phyloP scores from a whole-genome alignment of 2,113 vertebrate genomes.

The Rafetus swinhoei region DNA sequence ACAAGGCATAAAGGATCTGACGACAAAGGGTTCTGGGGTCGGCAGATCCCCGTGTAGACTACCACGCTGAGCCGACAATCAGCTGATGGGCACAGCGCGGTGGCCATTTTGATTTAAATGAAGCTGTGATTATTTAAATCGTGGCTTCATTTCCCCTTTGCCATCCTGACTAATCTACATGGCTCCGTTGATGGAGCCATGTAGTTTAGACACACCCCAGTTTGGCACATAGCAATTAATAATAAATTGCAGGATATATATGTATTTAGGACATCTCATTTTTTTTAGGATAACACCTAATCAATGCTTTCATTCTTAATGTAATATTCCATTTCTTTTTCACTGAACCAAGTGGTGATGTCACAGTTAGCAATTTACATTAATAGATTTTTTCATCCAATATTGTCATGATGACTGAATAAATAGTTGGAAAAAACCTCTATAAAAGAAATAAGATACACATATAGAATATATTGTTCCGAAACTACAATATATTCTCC shows the following conservation, averaged over 20 bases:
- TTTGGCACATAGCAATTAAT: background rate
- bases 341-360: slow-evolving; percentile 11
- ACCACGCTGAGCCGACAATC: no score
- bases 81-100: no score
- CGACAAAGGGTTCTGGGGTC: no score
- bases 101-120: no score
- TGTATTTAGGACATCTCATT: background rate
- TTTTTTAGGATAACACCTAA: slow-evolving; percentile 1
- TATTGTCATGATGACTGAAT: slow-evolving; percentile 41
- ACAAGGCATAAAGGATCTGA: no score
- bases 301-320: background rate
- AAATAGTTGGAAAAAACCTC: background rate
- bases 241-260: background rate
- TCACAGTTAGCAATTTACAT: background rate
- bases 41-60: no score
- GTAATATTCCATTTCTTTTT: background rate
- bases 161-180: no score
- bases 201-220: background rate
- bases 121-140: no score
- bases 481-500: slow-evolving; percentile 14
- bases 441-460: slow-evolving; percentile 33
- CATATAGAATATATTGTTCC: no score
- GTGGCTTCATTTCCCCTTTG: no score
- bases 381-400: slow-evolving; percentile 9
- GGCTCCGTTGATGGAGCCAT: no score